Base-by-base conservation (phyloP, 1,140 invertebrate species). In the Pissodes strobi region DNA sequence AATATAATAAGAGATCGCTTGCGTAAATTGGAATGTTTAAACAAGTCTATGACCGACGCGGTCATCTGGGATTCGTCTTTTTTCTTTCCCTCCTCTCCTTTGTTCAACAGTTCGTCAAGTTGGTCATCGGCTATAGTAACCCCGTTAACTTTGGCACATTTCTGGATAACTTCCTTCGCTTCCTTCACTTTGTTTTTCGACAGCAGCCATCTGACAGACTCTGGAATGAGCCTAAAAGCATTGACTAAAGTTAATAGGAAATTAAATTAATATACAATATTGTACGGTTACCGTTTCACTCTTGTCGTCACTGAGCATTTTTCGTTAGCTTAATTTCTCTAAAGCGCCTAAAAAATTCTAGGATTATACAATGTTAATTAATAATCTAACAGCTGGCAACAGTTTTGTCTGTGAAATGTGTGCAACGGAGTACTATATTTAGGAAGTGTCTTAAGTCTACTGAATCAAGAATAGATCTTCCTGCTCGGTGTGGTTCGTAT, bases 1-100 rank as follows among this genome's bases (percentile, higher is more conserved):
- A 91, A 91, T 55, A 92, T 83, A 46, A 90, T 81, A 1, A 90
- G 66, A 41, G 88, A 87, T 71, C 89, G 86, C 39, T 84, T 84
- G 18, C 89, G 81, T 17, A 93, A 78, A 72, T 88, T 88, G 1
- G 85, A 84, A 72, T 89, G 87, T 56, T 82, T 82, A 53, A 93
- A 85, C 2, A 93, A 78, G 74, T 90, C 88, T 15, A 89, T 78
- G 1, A 88, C 73, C 0, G 85, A 65, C 5, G 63, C 63, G 8
- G 63, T 65, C 37, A 65, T 48, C 19, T 65, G 39, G 2, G 53
- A 13, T 84, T 8, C 85, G 15, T 59, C 79, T 67, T 83, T 80
- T 66, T 82, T 80, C 49, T 82, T 77, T 23, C 62, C 64, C 46
- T 68, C 72, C 65, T 65, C 63, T 8, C 52, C 52, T 9, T 58